phyloP scores from a whole-genome alignment of 1,140 invertebrate species.

The Apis cerana region DNA sequence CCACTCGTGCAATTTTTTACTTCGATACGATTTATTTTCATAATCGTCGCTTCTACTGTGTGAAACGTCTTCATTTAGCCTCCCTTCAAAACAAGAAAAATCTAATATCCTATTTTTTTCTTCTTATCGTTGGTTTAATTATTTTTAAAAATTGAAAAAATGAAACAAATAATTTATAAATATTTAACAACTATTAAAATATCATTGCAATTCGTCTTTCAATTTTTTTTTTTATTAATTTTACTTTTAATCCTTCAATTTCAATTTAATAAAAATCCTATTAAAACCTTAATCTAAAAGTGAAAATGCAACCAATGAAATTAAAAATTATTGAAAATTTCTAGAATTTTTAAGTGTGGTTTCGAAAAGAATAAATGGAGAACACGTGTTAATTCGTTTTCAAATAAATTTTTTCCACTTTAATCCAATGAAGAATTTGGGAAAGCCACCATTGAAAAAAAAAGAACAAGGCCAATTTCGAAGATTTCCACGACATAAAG shows the following conservation, averaged over 20 bases:
- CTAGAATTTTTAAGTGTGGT: too few relatives aligned
- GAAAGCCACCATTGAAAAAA: neutral
- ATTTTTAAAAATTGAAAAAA: too few relatives aligned
- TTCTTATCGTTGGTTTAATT: too few relatives aligned
- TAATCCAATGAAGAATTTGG: neutral
- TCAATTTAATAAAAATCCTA: too few relatives aligned
- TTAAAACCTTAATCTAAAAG: too few relatives aligned
- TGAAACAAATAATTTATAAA: too few relatives aligned
- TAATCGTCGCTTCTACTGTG: slow-evolving; percentile 13
- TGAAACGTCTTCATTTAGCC: slow-evolving; percentile 3
- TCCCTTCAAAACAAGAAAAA: neutral
- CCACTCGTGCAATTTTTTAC: slow-evolving; percentile 9
- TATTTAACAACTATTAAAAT: too few relatives aligned
- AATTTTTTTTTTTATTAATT: too few relatives aligned
- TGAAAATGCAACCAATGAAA: too few relatives aligned
- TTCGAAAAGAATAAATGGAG: neutral
- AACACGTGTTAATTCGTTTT: neutral
- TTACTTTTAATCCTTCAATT: too few relatives aligned
- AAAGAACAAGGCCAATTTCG: neutral
- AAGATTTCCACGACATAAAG: neutral
- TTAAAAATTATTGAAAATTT: too few relatives aligned
- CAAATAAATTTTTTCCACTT: neutral
- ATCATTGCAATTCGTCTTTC: too few relatives aligned
- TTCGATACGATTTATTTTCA: slow-evolving; percentile 34
- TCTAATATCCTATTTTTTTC: neutral